Conservation (phyloP, 2,113 vertebrate genomes). For the Perognathus longimembris region DNA sequence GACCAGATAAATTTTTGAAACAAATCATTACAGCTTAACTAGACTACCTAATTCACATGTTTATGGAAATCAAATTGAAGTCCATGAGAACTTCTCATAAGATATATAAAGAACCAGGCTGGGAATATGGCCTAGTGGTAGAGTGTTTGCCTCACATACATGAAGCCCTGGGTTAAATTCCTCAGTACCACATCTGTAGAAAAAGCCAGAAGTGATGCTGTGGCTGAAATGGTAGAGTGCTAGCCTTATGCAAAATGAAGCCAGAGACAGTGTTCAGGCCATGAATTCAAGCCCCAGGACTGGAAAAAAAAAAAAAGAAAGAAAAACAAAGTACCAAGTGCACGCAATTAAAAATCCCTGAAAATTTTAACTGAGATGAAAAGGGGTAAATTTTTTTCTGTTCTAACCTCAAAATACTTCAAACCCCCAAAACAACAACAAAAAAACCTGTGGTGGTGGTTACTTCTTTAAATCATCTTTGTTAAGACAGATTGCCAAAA, state of each 20-base stretch:
- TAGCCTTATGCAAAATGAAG: too few species aligned
- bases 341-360: not conserved
- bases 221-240: too few species aligned
- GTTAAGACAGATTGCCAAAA: not conserved
- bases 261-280: too few species aligned
- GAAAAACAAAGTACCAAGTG: too few species aligned
- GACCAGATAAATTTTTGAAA: not conserved
- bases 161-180: too few species aligned
- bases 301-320: too few species aligned
- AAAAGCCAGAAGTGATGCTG: too few species aligned
- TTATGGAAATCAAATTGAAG: slow-evolving; percentile 4
- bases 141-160: too few species aligned
- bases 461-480: slow-evolving; percentile 28
- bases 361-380: not conserved
- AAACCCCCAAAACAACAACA: not conserved
- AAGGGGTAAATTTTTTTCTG: slow-evolving; percentile 2
- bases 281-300: too few species aligned
- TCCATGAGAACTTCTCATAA: not conserved
- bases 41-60: not conserved
- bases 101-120: slow-evolving; percentile 2
- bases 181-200: too few species aligned
- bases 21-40: not conserved
- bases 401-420: not conserved
- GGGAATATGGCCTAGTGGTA: too few species aligned
- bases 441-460: not conserved